Percentiles rank a stretch among this genome's conserved stretches.
These are phyloP conservation scores for Aleiodes alternator DNA, from an alignment of 2,888 invertebrate genomes.

Conservation along the genomic window DNA sequence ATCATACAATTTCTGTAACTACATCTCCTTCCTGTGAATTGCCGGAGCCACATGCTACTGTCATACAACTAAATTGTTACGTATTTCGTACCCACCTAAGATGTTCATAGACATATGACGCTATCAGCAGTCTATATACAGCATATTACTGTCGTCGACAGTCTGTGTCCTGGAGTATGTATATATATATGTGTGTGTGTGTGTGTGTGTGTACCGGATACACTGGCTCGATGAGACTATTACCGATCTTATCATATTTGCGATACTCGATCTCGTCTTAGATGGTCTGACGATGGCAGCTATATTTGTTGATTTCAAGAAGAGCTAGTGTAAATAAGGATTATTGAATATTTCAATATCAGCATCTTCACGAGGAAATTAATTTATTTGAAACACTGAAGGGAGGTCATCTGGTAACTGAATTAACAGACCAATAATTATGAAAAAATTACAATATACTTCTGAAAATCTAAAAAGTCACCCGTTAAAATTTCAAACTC, in stretches of 20 bases:
- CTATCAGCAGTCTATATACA: neutral
- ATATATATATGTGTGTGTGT: neutral
- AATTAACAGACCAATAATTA: no score
- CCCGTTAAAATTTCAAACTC: no score
- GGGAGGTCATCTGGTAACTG: no score
- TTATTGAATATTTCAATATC: neutral
- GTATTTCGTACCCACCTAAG: conserved; percentile 18
- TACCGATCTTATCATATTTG: neutral
- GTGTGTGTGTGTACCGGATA: neutral
- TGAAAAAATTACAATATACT: no score
- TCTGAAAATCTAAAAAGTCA: no score
- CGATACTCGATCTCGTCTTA: neutral
- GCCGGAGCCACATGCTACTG: conserved; percentile 12
- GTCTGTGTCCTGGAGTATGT: conserved; percentile 2
- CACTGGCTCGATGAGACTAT: neutral
- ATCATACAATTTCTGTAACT: conserved; percentile 17
- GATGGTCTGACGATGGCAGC: neutral
- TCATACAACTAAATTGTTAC: conserved; percentile 23
- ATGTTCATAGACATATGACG: conserved; percentile 8
- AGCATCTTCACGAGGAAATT: no score
- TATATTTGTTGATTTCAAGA: neutral
- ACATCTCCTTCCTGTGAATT: conserved; percentile 20
- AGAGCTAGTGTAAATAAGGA: neutral
- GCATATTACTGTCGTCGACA: conserved; percentile 22
- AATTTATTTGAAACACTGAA: no score